phyloP scores from a whole-genome alignment of 2,888 invertebrate genomes.

The Achlya flavicornis region DNA sequence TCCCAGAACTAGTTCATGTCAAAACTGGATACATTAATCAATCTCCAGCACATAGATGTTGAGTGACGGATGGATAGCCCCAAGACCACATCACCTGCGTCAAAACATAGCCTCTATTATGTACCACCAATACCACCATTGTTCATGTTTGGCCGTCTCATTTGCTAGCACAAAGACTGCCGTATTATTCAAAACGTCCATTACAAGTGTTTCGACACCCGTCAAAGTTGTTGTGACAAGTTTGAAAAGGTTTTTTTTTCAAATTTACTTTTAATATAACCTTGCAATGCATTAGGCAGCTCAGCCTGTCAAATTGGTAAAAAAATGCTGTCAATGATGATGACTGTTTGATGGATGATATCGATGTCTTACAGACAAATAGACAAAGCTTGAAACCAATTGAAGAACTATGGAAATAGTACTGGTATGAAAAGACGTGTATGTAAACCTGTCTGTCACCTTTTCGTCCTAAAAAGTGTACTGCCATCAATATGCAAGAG shows the following conservation, averaged over 20 bases:
- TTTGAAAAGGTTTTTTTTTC: conserved; percentile 63
- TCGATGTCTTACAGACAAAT: not conserved
- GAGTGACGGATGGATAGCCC: conserved; percentile 64
- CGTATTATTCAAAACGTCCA: conserved; percentile 63
- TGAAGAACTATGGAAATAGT: conserved; percentile 10
- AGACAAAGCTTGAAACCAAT: not conserved
- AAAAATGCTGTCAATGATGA: conserved; percentile 31
- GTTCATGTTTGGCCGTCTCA: conserved; percentile 68
- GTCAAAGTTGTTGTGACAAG: conserved; percentile 70
- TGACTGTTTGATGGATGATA: conserved; percentile 21
- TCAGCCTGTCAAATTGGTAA: conserved; percentile 49
- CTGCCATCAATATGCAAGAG: conserved; percentile 57
- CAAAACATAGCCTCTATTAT: conserved; percentile 68
- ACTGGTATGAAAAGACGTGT: conserved; percentile 21
- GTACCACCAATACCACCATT: conserved; percentile 43
- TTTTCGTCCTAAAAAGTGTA: conserved; percentile 38
- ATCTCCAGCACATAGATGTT: conserved; percentile 41
- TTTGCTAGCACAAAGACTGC: conserved; percentile 60
- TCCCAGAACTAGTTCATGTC: conserved; percentile 51
- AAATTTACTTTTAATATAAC: conserved; percentile 51
- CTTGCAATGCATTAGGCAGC: conserved; percentile 51
- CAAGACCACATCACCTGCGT: conserved; percentile 70
- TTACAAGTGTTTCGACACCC: conserved; percentile 75
- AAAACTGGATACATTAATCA: conserved; percentile 68
- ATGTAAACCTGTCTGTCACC: conserved; percentile 11